Conservation (phyloP, 2,888 invertebrate species). For the Malachius bipustulatus region DNA sequence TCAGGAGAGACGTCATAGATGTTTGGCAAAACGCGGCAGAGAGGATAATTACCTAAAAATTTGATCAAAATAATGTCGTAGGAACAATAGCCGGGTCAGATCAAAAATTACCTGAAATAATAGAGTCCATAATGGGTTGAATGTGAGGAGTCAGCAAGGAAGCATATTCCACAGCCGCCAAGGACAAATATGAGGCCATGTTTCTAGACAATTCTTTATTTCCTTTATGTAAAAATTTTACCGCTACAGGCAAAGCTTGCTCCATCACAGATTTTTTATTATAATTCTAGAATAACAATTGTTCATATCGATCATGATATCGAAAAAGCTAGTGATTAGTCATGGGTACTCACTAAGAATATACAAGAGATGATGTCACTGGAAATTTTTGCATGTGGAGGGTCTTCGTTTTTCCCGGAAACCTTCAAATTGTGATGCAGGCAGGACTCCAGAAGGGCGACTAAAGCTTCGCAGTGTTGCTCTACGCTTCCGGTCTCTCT, state of each 20-base stretch:
- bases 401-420: conserved; percentile 67
- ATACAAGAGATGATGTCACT: conserved; percentile 91
- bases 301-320: background rate
- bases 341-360: conserved; percentile 59
- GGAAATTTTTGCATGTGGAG: conserved; percentile 93
- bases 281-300: conserved; percentile 47
- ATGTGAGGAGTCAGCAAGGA: conserved; percentile 76
- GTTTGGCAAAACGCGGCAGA: conserved; percentile 80
- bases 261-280: conserved; percentile 65
- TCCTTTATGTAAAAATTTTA: conserved; percentile 81
- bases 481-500: conserved; percentile 82
- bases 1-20: conserved; percentile 81
- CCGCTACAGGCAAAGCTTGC: conserved; percentile 76
- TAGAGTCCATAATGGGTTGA: conserved; percentile 80
- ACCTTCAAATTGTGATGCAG: conserved; percentile 81
- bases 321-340: background rate
- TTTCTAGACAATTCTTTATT: conserved; percentile 82
- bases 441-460: conserved; percentile 76
- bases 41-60: conserved; percentile 68
- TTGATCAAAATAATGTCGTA: conserved; percentile 6
- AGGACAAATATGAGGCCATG: conserved; percentile 81
- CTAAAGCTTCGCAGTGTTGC: conserved; percentile 71
- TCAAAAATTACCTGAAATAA: conserved; percentile 56
- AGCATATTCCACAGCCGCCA: conserved; percentile 87
- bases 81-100: conserved; percentile 2